These are phyloP conservation scores for Invenusta paracnida DNA, from an alignment of 2,888 invertebrate species.

Conservation along the genomic window DNA sequence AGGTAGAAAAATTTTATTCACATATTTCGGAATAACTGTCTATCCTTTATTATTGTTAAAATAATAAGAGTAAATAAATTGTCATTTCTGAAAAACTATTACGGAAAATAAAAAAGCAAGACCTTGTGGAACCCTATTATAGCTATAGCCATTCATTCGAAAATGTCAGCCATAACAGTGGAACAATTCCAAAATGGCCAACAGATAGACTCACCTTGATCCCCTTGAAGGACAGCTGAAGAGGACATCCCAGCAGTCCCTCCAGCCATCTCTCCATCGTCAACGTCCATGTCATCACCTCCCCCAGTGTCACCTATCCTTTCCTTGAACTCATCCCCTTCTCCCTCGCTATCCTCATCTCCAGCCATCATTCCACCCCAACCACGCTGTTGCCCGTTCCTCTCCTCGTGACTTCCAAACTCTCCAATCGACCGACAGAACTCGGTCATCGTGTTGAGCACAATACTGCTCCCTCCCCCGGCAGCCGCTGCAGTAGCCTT, in stretches of 20 bases:
- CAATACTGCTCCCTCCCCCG: slow-evolving; percentile 64
- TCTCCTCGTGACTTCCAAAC: slow-evolving; percentile 73
- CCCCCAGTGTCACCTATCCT: not conserved
- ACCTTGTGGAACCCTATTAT: too few species aligned
- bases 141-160: too few species aligned
- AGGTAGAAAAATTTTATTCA: too few species aligned
- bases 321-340: not conserved
- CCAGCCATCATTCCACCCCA: slow-evolving; percentile 69
- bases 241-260: not conserved
- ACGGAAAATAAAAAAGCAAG: too few species aligned
- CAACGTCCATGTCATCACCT: not conserved
- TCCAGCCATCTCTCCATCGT: not conserved
- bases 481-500: slow-evolving; percentile 53
- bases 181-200: too few species aligned
- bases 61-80: too few species aligned
- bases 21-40: too few species aligned
- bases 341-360: not conserved
- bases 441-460: slow-evolving; percentile 87
- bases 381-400: slow-evolving; percentile 65
- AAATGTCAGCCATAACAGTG: too few species aligned
- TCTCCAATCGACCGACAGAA: slow-evolving; percentile 91
- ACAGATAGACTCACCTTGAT: too few species aligned
- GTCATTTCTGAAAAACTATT: too few species aligned
- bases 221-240: not conserved
- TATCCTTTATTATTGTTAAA: too few species aligned